Evolutionary conservation across 2,113 vertebrate species (phyloP).

Genomic region (Nyctereutes procyonoides): DNA sequence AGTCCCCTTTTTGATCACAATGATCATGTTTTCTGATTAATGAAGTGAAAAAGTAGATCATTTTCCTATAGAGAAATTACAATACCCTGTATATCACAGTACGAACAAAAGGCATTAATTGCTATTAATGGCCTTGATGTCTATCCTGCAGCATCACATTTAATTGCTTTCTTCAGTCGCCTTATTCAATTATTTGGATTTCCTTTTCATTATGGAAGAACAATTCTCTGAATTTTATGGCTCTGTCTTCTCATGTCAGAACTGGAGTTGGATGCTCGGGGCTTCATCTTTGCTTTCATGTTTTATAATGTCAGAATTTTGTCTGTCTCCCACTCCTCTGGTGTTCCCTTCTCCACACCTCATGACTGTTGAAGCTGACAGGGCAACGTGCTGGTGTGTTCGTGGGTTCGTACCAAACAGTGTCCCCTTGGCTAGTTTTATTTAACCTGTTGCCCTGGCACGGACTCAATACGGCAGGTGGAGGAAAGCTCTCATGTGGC

Average conservation of each 20-base stretch:
- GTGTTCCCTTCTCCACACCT: neutral
- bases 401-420: neutral
- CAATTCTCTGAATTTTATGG: neutral
- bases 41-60: slow-evolving; percentile 76
- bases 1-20: slow-evolving; percentile 24
- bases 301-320: neutral
- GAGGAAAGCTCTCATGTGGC: neutral
- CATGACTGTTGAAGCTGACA: neutral
- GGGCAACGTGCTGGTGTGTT: fast-evolving
- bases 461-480: neutral
- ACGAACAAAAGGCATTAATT: slow-evolving; percentile 35
- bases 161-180: slow-evolving; percentile 40
- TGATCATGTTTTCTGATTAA: slow-evolving; percentile 75
- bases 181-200: slow-evolving; percentile 32
- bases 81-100: neutral
- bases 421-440: neutral
- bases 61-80: slow-evolving; percentile 53
- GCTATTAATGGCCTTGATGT: slow-evolving; percentile 62
- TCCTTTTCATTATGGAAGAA: slow-evolving; percentile 49
- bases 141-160: slow-evolving; percentile 56
- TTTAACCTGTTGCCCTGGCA: neutral
- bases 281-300: neutral
- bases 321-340: too few relatives aligned
- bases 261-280: neutral
- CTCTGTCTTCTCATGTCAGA: neutral